Evolutionary conservation across 2,797 vertebrate species (phyloP).

Genomic region (Eleutherodactylus coqui): DNA sequence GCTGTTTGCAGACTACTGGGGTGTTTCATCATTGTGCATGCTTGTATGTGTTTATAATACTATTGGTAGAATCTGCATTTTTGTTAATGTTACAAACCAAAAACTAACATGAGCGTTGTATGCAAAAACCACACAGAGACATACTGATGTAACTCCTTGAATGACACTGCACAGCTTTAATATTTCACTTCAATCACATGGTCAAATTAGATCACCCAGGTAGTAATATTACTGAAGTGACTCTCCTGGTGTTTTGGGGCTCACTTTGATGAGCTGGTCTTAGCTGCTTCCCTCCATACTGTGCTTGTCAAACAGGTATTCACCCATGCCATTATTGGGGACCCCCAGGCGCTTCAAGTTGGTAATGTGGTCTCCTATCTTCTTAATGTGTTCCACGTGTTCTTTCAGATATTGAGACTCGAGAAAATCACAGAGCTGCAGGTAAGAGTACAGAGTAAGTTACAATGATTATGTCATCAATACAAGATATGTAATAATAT

Average conservation of each 20-base stretch:
- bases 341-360: conserved; percentile 69
- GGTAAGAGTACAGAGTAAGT: neutral
- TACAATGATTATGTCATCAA: neutral
- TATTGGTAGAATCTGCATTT: no score
- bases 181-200: neutral
- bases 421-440: conserved; percentile 55
- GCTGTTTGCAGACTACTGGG: no score
- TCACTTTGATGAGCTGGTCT: neutral
- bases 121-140: neutral
- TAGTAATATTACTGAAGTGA: neutral
- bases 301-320: conserved; percentile 67
- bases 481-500: neutral
- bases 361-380: conserved; percentile 73
- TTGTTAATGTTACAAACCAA: no score
- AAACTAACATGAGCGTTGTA: neutral
- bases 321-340: conserved; percentile 59
- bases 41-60: no score
- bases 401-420: conserved; percentile 41
- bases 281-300: conserved; percentile 66
- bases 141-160: neutral
- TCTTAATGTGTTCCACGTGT: conserved; percentile 54
- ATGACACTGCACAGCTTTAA: neutral
- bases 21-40: no score
- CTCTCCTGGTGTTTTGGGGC: no score
- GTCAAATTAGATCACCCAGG: neutral